These are phyloP conservation scores for Heliconius hermathena DNA, from an alignment of 1,140 invertebrate genomes.

Conservation along the genomic window DNA sequence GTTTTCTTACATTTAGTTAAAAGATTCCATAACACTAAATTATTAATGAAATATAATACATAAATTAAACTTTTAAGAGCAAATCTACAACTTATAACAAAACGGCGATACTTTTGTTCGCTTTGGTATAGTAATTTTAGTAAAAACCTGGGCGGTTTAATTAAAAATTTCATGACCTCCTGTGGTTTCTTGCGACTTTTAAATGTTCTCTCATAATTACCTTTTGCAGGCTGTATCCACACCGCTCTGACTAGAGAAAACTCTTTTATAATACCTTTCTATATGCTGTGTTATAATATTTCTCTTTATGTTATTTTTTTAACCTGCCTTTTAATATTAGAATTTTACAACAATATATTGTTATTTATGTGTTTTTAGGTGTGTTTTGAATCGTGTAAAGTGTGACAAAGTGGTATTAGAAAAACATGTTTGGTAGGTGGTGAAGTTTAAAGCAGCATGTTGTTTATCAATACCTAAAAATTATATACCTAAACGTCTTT, in stretches of 20 bases:
- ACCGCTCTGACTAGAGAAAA: background rate
- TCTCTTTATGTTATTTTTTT: no score
- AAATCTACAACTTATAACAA: background rate
- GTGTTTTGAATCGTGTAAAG: no score
- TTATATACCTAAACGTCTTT: no score
- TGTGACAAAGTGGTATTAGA: no score
- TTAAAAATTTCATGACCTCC: constrained; percentile 30
- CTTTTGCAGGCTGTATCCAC: background rate
- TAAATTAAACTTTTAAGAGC: background rate
- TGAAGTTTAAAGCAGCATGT: no score
- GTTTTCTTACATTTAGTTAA: background rate
- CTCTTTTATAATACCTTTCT: background rate
- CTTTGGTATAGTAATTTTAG: constrained; percentile 31
- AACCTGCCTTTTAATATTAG: no score
- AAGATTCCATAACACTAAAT: background rate
- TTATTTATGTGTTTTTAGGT: no score
- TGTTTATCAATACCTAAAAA: no score
- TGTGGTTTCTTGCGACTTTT: constrained; percentile 28
- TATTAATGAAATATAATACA: background rate
- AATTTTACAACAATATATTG: no score
- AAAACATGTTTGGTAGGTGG: no score
- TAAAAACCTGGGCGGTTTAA: constrained; percentile 29
- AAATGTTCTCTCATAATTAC: constrained; percentile 19
- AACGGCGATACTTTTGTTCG: constrained; percentile 16
- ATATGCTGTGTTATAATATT: background rate